Conservation (phyloP, 2,797 vertebrate genomes). For the Hydrophis major region DNA sequence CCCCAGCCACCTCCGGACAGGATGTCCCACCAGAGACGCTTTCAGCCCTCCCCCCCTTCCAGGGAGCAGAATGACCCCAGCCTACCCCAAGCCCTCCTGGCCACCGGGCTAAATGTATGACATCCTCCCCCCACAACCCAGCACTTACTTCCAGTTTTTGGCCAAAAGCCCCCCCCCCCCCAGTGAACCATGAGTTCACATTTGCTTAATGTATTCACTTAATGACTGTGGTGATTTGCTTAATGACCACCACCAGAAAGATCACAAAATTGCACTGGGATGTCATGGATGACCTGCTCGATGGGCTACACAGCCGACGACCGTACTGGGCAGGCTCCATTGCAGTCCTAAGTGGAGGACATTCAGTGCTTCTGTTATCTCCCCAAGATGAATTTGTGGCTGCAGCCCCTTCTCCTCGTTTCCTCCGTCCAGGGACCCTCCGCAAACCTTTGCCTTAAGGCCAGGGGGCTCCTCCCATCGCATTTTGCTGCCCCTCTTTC, state of each 20-base stretch:
- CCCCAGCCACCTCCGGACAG: too few species aligned
- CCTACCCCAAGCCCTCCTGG: background rate
- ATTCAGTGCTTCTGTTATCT: background rate
- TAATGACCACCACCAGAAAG: background rate
- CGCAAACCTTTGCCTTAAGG: background rate
- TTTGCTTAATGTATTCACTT: background rate
- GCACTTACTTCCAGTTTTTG: background rate
- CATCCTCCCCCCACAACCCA: accelerated
- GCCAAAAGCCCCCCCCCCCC: background rate
- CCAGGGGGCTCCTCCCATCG: accelerated
- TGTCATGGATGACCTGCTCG: background rate
- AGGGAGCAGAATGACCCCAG: background rate
- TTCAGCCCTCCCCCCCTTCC: background rate
- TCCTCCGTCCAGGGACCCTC: background rate
- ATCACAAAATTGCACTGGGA: background rate
- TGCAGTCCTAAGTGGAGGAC: background rate
- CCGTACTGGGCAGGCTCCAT: background rate
- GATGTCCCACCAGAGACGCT: background rate
- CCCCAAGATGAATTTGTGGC: too few species aligned
- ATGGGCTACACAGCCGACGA: background rate
- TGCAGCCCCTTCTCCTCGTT: background rate
- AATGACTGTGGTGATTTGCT: background rate
- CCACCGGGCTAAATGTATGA: background rate
- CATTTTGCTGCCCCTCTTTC: background rate
- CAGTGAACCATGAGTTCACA: background rate